phyloP scores from a whole-genome alignment of 2,888 invertebrate species.

The Myathropa florea region DNA sequence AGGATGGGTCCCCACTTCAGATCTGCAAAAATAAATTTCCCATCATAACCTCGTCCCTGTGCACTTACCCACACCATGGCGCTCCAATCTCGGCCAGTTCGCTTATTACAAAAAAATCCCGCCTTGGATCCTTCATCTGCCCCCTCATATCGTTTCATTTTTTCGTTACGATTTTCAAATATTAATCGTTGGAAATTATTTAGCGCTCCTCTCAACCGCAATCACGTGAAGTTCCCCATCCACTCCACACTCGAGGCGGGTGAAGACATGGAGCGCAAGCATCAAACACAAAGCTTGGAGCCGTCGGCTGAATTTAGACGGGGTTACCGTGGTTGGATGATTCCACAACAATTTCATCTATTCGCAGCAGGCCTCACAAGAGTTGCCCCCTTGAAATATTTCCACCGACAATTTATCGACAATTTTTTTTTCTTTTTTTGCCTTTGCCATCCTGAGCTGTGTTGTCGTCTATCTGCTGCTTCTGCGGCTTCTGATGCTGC shows the following conservation, averaged over 20 bases:
- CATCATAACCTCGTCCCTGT: neutral
- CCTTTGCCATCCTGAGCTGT: neutral
- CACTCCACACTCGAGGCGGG: neutral
- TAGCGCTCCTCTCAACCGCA: neutral
- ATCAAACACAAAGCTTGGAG: constrained; percentile 4
- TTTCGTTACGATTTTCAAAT: constrained; percentile 20
- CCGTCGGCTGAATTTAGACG: constrained; percentile 18
- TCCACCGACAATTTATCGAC: constrained; percentile 44
- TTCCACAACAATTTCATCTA: constrained; percentile 29
- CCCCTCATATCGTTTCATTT: constrained; percentile 7
- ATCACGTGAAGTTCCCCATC: neutral
- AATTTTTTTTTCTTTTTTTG: neutral
- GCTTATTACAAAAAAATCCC: no score
- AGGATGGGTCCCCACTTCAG: neutral
- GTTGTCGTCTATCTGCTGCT: neutral
- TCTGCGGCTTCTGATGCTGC: neutral
- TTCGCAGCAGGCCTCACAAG: constrained; percentile 19
- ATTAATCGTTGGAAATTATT: constrained; percentile 46
- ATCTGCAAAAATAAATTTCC: neutral
- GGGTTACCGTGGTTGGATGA: constrained; percentile 36
- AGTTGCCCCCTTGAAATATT: constrained; percentile 44
- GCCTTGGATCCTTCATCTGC: neutral
- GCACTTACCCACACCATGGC: neutral
- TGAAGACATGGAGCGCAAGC: neutral
- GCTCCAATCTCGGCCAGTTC: neutral